Evolutionary conservation across 2,888 invertebrate genomes (phyloP), one percentile per base, ranked within the genome.

Genomic region (Caenorhabditis sp.): DNA sequence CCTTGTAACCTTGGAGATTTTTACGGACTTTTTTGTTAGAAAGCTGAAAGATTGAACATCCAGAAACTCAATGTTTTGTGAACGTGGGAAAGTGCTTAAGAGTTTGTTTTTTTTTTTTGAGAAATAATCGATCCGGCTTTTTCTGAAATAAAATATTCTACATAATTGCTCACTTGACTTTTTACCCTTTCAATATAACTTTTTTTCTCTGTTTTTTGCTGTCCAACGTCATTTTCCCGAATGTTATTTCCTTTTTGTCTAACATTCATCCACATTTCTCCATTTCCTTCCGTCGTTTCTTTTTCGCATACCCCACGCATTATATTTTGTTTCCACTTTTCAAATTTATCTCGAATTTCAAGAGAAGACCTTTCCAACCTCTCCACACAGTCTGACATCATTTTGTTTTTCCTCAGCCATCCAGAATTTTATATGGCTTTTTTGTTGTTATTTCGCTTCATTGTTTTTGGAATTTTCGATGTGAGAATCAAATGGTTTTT

Each of bases 311-410:
- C 31, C 23, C 31, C 25, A n/a, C 52, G 12, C 52, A 25, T 50
- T 38, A 31, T 43, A 10, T 17, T 2, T 43, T 43, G 17, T 43
- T 14, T 43, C 43, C 10, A 43, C 5, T 43, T 17, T 17, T 3
- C 2, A 43, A 43, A 12, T 17, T 43, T 43, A 14, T 43, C 43
- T 43, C 43, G 43, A 43, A 43, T 43, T 43, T 43, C 43, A 17
- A 4, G 31, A 31, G 10, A 31, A 10, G 20, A 38, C 12, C 20
- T 36, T 61, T 25, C 26, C 49, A 63, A 20, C 12, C 3, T 1
- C 38, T 17, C 8, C 12, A 17, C 12, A 59, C 53, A 31, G 43
- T 26, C 58, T 43, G 43, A 38, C 64, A 64, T 58, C 58, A 52
- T 64, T 25, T 50, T n/a, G 17, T 43, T 43, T 43, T 43, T 43